phyloP scores from a whole-genome alignment of 2,888 invertebrate species.

The Anticlea derivata region DNA sequence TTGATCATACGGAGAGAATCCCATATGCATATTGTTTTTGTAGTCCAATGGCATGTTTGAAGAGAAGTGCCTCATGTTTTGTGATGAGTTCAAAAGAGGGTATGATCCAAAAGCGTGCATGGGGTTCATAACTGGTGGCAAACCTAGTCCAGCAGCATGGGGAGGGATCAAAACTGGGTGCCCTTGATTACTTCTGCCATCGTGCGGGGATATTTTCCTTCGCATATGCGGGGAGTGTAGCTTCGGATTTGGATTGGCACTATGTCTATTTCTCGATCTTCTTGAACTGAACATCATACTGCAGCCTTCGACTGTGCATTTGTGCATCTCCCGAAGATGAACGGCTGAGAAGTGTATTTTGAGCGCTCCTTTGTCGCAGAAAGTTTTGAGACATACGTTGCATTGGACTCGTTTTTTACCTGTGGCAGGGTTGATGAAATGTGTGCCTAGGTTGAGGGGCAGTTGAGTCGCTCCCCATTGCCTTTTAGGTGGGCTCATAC shows the following conservation, averaged over 20 bases:
- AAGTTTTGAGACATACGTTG: constrained; percentile 98
- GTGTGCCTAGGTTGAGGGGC: constrained; percentile 93
- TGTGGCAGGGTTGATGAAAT: constrained; percentile 95
- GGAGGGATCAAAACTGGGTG: constrained; percentile 92
- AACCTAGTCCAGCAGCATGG: constrained; percentile 84
- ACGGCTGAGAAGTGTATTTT: constrained; percentile 99
- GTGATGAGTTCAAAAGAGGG: constrained; percentile 88
- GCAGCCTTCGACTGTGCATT: constrained; percentile 99
- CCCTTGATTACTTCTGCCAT: constrained; percentile 94
- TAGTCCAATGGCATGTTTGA: constrained; percentile 77
- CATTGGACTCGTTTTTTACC: constrained; percentile 99
- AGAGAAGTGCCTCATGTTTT: constrained; percentile 85
- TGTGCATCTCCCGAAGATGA: constrained; percentile 99
- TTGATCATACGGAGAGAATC: constrained; percentile 62
- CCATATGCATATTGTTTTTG: constrained; percentile 73
- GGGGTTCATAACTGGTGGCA: constrained; percentile 87
- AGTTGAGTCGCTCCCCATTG: constrained; percentile 91
- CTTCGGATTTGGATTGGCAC: constrained; percentile 99
- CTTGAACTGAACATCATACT: constrained; percentile 99
- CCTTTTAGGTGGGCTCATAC: constrained; percentile 89
- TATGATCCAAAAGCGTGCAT: constrained; percentile 91
- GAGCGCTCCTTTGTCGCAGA: constrained; percentile 99
- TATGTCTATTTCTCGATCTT: constrained; percentile 97
- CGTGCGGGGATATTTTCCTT: constrained; percentile 96
- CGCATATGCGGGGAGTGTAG: constrained; percentile 97